phyloP scores from a whole-genome alignment of 2,797 vertebrate species.

The Graptemys geographica region DNA sequence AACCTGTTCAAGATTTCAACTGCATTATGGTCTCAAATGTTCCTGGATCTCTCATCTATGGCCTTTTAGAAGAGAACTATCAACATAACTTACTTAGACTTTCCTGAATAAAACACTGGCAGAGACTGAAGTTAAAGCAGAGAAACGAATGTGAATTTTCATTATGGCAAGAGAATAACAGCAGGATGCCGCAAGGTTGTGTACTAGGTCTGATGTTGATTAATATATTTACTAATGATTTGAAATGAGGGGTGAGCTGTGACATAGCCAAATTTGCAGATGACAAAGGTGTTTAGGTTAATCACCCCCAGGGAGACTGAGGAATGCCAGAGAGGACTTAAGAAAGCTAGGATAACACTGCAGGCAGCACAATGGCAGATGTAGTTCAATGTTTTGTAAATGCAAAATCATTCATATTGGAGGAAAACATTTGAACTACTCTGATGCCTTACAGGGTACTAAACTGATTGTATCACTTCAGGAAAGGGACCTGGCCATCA shows the following conservation, averaged over 20 bases:
- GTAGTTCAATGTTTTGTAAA: background rate
- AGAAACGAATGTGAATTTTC: background rate
- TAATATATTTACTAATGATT: background rate
- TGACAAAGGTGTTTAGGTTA: background rate
- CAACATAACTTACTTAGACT: background rate
- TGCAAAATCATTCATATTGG: background rate
- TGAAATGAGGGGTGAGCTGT: background rate
- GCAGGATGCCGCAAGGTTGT: background rate
- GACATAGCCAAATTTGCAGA: background rate
- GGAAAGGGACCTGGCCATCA: background rate
- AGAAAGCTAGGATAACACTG: background rate
- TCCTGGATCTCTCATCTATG: background rate
- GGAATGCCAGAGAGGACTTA: background rate
- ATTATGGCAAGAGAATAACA: background rate
- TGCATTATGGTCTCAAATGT: no score
- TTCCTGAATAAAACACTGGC: background rate
- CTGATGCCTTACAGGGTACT: background rate
- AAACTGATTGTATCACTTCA: background rate
- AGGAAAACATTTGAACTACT: background rate
- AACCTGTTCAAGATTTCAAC: no score
- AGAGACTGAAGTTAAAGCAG: background rate
- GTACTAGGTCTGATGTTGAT: background rate
- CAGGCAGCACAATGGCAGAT: background rate
- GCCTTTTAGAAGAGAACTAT: background rate
- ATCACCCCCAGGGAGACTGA: background rate